Evolutionary conservation across 2,888 invertebrate species (phyloP), one percentile per base, ranked within the genome.

Genomic region (Gari tellinella): DNA sequence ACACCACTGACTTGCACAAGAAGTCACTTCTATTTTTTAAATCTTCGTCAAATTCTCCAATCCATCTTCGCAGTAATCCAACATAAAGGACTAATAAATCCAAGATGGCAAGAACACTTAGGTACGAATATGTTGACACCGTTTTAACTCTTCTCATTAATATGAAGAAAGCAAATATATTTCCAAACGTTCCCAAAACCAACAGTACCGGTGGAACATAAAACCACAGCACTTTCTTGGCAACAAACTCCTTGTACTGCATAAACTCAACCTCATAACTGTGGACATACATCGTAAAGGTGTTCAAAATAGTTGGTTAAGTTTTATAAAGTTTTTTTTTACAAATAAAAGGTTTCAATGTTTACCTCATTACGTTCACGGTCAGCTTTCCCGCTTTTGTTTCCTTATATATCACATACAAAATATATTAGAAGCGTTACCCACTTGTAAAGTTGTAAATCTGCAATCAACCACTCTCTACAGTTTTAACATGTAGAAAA

Each of bases 171-270:
- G 89, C 86, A 65, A 90, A 82, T 21, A 89, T 64, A 61, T 91
- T 91, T 15, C 91, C 91, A 40, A 90, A 79, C 4, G 89, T 89
- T 1, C 91, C 91, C n/a, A 90, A 61, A 8, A 89, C 53, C 23
- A 91, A 68, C 12, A 91, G 77, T 15, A 90, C 55, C 1, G 90
- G 88, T 0, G 90, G 89, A 0, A 90, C 72, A 72, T 86, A 88
- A 5, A 89, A 62, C 19, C 81, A 68, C 14, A 90, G 73, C 7
- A 72, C n/a, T 66, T 86, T 88, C 62, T 88, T 83, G 0, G 72
- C 73, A 19, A 51, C 56, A 45, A 69, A 79, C 3, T 63, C 62
- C 5, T 46, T 45, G 43, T 70, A 70, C 21, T 51, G 19, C 57
- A 70, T 68, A 17, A 61, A 58, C 4, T 40, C 38, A 5, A 55